These are phyloP conservation scores for Smutsia gigantea DNA, from an alignment of 2,797 vertebrate genomes.

Conservation along the genomic window DNA sequence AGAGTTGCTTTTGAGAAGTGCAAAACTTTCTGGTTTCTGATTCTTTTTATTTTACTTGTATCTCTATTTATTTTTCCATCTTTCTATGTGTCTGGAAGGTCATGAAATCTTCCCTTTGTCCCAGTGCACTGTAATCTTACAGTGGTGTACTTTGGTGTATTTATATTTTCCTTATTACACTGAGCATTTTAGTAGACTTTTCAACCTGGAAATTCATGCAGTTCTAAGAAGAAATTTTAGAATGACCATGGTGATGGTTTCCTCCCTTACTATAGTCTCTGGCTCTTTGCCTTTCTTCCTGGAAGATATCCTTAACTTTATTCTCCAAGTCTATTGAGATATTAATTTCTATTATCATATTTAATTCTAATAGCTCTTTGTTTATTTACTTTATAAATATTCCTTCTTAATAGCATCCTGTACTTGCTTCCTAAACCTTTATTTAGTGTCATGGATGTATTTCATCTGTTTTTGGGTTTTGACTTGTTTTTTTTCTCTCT, in stretches of 20 bases:
- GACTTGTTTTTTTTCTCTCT: conserved; percentile 15
- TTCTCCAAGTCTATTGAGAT: background rate
- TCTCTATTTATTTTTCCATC: background rate
- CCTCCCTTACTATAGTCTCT: background rate
- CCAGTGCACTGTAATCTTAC: background rate
- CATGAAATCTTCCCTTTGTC: background rate
- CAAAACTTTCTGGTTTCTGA: background rate
- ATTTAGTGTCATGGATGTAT: too few relatives aligned
- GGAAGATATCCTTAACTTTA: background rate
- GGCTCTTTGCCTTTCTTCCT: background rate
- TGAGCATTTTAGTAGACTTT: background rate
- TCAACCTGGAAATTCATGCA: background rate
- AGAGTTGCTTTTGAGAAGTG: background rate
- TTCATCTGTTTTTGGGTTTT: background rate
- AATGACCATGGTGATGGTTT: background rate
- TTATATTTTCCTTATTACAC: background rate
- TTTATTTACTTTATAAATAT: conserved; percentile 18
- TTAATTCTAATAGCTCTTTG: background rate
- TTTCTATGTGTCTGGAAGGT: background rate
- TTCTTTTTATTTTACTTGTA: background rate
- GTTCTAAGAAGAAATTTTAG: background rate
- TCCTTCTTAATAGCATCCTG: background rate
- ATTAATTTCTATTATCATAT: background rate
- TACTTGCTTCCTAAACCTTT: background rate
- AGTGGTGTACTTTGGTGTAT: background rate